These are phyloP conservation scores for Apodemus sylvaticus DNA, from an alignment of 2,113 vertebrate species.

Conservation along the genomic window DNA sequence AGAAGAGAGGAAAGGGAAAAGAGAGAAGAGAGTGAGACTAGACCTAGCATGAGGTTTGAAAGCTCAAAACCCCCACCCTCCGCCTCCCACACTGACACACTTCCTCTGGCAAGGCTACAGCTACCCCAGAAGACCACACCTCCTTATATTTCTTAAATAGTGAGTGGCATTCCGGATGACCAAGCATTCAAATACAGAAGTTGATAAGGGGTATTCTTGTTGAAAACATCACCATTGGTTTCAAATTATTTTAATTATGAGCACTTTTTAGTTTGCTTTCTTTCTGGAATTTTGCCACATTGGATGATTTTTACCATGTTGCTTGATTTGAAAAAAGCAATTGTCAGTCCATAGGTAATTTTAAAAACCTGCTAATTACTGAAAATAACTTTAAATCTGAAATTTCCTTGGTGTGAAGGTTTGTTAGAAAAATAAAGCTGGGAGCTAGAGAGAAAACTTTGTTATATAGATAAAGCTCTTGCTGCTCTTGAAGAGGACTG, in stretches of 20 bases:
- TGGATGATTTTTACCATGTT: background rate
- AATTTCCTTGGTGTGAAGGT: background rate
- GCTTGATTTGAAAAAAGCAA: background rate
- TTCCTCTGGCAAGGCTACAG: background rate
- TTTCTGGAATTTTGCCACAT: conserved; percentile 8
- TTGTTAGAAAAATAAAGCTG: background rate
- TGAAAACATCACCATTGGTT: background rate
- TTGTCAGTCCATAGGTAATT: background rate
- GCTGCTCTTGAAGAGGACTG: background rate
- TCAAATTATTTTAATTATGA: background rate
- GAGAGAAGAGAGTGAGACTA: background rate
- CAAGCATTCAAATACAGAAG: background rate
- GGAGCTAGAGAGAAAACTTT: background rate
- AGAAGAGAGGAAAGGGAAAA: rapidly evolving
- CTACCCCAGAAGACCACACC: background rate
- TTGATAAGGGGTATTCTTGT: background rate
- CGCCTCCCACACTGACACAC: too few relatives aligned
- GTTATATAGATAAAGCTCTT: background rate
- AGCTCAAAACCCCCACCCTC: background rate
- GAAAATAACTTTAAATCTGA: background rate
- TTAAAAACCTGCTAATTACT: background rate
- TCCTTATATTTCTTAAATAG: background rate
- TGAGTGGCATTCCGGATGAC: background rate
- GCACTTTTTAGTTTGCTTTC: background rate
- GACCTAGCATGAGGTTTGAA: background rate